These are phyloP conservation scores for Montifringilla adamsi DNA, from an alignment of 2,113 vertebrate species.

Conservation along the genomic window DNA sequence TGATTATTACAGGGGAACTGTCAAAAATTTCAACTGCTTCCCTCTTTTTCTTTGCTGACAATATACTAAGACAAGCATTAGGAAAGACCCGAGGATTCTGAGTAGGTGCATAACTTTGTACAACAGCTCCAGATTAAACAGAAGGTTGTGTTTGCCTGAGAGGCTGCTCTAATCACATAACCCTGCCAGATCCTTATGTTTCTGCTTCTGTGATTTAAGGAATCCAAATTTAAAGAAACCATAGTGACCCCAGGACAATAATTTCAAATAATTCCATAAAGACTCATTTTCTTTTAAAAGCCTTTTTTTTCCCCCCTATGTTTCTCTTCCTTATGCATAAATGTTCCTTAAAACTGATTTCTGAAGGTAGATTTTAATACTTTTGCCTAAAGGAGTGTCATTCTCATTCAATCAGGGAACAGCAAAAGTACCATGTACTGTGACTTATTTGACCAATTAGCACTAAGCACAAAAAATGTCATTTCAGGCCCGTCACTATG, in stretches of 20 bases:
- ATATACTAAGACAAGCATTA: neutral
- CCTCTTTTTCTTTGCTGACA: neutral
- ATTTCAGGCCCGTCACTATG: neutral
- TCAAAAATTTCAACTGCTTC: neutral
- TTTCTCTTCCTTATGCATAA: neutral
- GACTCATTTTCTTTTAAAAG: neutral
- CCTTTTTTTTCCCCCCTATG: neutral
- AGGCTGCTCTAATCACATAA: neutral
- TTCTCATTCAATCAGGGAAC: neutral
- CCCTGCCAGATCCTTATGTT: neutral
- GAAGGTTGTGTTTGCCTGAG: neutral
- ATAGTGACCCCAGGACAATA: neutral
- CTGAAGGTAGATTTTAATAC: neutral
- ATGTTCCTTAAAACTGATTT: constrained; percentile 25
- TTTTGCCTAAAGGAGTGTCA: neutral
- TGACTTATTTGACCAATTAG: neutral
- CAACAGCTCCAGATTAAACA: neutral
- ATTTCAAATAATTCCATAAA: neutral
- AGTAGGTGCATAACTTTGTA: neutral
- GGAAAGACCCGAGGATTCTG: neutral
- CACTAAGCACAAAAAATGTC: neutral
- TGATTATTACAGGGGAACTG: neutral
- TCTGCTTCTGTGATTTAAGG: neutral
- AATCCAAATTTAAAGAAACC: neutral
- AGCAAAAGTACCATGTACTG: neutral